These are phyloP conservation scores for Scaptomyza pallida DNA, from an alignment of 1,140 invertebrate species.

Conservation along the genomic window DNA sequence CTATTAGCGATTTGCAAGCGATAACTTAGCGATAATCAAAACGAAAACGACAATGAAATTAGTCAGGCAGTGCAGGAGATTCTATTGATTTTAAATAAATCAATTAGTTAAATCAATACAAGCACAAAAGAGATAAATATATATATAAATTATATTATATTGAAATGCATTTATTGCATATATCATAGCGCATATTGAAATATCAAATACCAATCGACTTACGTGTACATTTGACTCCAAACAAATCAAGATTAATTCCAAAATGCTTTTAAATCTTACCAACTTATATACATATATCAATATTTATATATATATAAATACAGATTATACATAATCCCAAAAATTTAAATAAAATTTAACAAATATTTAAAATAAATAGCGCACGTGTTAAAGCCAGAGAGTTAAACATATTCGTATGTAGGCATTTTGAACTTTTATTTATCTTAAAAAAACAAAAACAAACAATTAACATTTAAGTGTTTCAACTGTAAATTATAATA, in stretches of 20 bases:
- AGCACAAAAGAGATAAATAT: slow-evolving; percentile 46
- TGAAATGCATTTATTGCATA: slow-evolving; percentile 31
- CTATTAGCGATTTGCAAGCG: slow-evolving; percentile 52
- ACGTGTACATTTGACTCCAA: slow-evolving; percentile 32
- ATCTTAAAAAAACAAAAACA: too few relatives aligned
- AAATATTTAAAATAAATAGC: slow-evolving; percentile 21
- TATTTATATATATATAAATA: slow-evolving; percentile 49
- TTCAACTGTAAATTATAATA: slow-evolving; percentile 76
- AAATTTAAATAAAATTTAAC: slow-evolving; percentile 72
- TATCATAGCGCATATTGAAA: slow-evolving; percentile 47
- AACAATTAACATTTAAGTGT: slow-evolving; percentile 65
- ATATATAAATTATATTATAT: slow-evolving; percentile 48
- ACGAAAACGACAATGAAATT: slow-evolving; percentile 71
- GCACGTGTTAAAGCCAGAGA: slow-evolving; percentile 74
- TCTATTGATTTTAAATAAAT: slow-evolving; percentile 62
- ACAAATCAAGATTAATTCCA: slow-evolving; percentile 39
- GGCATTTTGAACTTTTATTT: slow-evolving; percentile 73
- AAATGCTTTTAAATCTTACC: slow-evolving; percentile 59
- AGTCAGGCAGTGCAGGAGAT: slow-evolving; percentile 60
- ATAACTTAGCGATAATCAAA: slow-evolving; percentile 78
- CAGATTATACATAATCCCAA: slow-evolving; percentile 56
- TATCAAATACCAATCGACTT: slow-evolving; percentile 52
- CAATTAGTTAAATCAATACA: slow-evolving; percentile 64
- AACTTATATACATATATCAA: slow-evolving; percentile 55
- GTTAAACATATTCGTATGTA: slow-evolving; percentile 55